Base-by-base conservation (phyloP, 2,888 invertebrate genomes). In the Drosophila infuscata region DNA sequence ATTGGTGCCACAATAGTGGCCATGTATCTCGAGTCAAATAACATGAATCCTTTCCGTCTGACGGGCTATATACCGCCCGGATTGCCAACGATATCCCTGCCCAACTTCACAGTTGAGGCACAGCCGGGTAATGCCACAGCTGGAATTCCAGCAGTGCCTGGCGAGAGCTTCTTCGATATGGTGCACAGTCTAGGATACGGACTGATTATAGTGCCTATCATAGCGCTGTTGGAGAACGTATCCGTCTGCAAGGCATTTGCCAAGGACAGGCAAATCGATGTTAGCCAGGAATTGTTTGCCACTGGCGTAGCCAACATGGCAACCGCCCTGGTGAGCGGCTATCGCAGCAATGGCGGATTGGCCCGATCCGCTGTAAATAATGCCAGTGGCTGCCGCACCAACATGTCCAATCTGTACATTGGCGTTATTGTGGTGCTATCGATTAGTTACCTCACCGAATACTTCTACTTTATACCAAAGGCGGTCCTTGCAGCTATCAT, bases 261-360 rank as follows among this genome's bases (percentile, higher is more conserved):
- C n/a, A 95, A 95, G 90, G 97, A 97, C 12, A 95, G 95, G 90
- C 94, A 96, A 58, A 96, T 98, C 60, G 97, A 98, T 92, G 97
- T 98, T 17, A 98, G 97, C 52, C 98, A 98, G 93, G 98, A 98
- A 94, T 94, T 98, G 91, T 94, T 98, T 74, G 97, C 98, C 8
- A 95, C 98, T 56, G 97, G 97, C 36, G 91, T 96, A 33, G 88
- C 92, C 3, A 97, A 97, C 92, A 94, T 98, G 46, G 95, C 96
- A 71, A 98, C 97, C 92, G 96, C 97, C 0, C 96, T 98, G 93
- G 95, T 98, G 83, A 96, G 96, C 85, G 96, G 96, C 1, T 98
- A 97, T 60, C 94, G 98, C 4, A 96, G 97, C 15, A 95, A 96
- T 66, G 98, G 97, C 66, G 96, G 97, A n/a, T 94, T 97, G 67